phyloP scores from a whole-genome alignment of 2,113 vertebrate species.

The Callocephalon fimbriatum region DNA sequence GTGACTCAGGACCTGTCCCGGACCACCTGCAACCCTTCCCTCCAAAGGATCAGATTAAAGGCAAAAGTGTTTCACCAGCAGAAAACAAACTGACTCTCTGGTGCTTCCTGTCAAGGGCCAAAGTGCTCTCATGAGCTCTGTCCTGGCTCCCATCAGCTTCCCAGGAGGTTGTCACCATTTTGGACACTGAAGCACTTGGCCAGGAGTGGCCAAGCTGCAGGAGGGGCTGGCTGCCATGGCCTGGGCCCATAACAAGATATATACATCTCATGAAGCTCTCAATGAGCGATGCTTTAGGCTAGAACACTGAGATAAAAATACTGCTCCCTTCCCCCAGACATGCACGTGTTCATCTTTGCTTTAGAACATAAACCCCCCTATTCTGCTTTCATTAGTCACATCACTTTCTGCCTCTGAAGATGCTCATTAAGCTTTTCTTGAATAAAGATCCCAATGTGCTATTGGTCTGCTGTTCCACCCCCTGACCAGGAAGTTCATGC shows the following conservation, averaged over 20 bases:
- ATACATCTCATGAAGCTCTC: not conserved
- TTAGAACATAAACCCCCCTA: not conserved
- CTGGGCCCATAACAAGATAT: not conserved
- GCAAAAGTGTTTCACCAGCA: not conserved
- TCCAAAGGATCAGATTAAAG: not conserved
- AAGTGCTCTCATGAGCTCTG: not conserved
- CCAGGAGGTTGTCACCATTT: not conserved
- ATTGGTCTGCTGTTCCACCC: not conserved
- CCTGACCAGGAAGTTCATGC: not conserved
- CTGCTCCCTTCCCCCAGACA: not conserved
- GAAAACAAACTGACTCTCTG: not conserved
- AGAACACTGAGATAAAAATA: not conserved
- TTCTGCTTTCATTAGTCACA: not conserved
- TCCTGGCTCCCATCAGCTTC: not conserved
- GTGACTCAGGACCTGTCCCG: not conserved
- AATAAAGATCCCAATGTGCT: not conserved
- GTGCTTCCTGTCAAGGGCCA: not conserved
- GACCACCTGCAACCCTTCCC: not conserved
- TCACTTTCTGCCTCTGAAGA: constrained; percentile 6
- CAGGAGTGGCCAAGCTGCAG: not conserved
- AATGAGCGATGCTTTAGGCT: not conserved
- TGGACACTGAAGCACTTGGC: too few relatives aligned
- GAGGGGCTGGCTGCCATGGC: not conserved
- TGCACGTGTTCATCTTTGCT: fast-evolving
- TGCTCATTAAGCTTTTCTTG: constrained; percentile 7